Percentiles rank a stretch among this genome's conserved stretches.
phyloP scores from a whole-genome alignment of 2,888 invertebrate species.

The Rhingia rostrata region DNA sequence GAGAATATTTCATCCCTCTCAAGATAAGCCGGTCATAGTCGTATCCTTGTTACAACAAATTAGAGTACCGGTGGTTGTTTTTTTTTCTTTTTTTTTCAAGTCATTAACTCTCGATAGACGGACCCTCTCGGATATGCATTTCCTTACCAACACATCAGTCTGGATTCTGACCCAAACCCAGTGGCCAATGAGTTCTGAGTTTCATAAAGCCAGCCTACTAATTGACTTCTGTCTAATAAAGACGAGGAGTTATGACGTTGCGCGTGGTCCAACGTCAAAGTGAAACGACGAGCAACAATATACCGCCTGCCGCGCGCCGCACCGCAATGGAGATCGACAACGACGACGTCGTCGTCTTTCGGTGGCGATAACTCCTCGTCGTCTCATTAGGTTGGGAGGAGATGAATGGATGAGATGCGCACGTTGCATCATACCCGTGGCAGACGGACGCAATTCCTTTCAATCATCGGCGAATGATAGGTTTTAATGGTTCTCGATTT shows the following conservation, averaged over 20 bases:
- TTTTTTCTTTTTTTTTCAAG: constrained; percentile 58
- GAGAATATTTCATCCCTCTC: constrained; percentile 66
- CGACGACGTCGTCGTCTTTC: constrained; percentile 12
- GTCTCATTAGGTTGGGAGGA: constrained; percentile 71
- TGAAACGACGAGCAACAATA: constrained; percentile 46
- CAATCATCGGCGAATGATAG: constrained; percentile 73
- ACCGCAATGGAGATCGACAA: constrained; percentile 1
- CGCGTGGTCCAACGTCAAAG: constrained; percentile 39
- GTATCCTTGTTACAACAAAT: constrained; percentile 44
- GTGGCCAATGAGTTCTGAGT: constrained; percentile 26
- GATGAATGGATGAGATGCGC: constrained; percentile 55
- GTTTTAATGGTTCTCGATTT: constrained; percentile 74
- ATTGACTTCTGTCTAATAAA: constrained; percentile 74
- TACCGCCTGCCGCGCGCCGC: constrained; percentile 3
- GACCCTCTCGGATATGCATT: constrained; percentile 36
- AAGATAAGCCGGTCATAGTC: constrained; percentile 48
- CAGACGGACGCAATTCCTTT: constrained; percentile 68
- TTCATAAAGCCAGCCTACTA: constrained; percentile 68
- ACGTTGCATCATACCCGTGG: constrained; percentile 55
- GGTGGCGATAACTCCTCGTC: constrained; percentile 40
- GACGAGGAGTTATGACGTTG: constrained; percentile 61
- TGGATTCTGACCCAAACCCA: constrained; percentile 25
- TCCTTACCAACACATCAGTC: constrained; percentile 13
- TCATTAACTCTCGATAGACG: constrained; percentile 66
- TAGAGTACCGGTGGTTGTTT: constrained; percentile 19